Base-by-base conservation (phyloP, 2,888 invertebrate genomes). In the Asteroscopus sphinx region DNA sequence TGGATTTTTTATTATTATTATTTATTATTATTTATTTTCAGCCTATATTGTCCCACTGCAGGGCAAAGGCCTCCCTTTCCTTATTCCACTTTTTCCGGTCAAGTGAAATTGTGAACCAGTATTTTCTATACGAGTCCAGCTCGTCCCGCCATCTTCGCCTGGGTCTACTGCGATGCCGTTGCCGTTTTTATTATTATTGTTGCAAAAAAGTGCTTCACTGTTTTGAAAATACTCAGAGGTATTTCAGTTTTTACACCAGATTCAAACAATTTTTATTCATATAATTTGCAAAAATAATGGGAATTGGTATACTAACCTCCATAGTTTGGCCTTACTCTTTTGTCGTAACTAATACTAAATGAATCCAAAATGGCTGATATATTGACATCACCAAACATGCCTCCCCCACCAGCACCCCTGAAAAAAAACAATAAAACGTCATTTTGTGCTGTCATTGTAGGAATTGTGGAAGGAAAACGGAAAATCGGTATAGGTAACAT, bases 321-420 rank as follows among this genome's bases (percentile, higher is more conserved):
- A 95, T 99, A 99, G 95, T 99, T 98, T 92, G 99, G 99, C 95
- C 99, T 97, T 96, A 99, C 98, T 97, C 99, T 97, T 97, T 99
- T 99, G 96, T 99, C 99, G 95, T 99, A 99, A 95, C 98, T 98
- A 95, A 97, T 97, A 94, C 98, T 98, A 96, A 98, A 98, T 88
- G 98, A 98, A 95, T 98, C 98, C 95, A 98, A 96, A 91, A 98
- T 98, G 90, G 98, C 98, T 86, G 98, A 98, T 95, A 98, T 98
- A 96, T 98, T 98, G 91, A 98, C 98, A 91, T 98, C 98, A 83
- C 97, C 97, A 90, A 97, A 95, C 97, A 97, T 97, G 93, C 97
- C 97, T 85, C 96, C 97, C 82, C 96, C 96, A 86, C 95, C 96
- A 82, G 95, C 95, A 87, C 95, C 95, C 88, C 96, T 96, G 95